Conservation (phyloP, 2,888 invertebrate species). For the Nowickia ferox region DNA sequence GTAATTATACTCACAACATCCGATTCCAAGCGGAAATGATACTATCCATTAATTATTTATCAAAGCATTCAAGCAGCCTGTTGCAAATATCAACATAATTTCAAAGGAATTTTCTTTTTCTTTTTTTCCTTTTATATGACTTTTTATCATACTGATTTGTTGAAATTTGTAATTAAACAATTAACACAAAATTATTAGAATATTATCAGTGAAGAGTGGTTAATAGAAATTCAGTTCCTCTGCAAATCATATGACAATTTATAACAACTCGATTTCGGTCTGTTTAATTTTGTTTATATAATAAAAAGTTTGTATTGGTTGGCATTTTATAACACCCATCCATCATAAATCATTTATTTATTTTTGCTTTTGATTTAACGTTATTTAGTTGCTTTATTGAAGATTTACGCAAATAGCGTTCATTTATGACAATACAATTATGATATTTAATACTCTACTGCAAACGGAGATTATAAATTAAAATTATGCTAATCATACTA, state of each 20-base stretch:
- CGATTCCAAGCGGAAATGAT: constrained; percentile 42
- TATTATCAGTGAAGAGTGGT: constrained; percentile 27
- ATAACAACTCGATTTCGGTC: background rate
- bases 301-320: constrained; percentile 9
- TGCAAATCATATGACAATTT: constrained; percentile 16
- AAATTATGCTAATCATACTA: too few species aligned
- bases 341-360: constrained; percentile 40
- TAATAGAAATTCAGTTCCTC: background rate
- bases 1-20: constrained; percentile 47
- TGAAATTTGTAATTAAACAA: constrained; percentile 51
- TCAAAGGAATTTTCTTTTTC: background rate
- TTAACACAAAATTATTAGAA: constrained; percentile 37
- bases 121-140: background rate
- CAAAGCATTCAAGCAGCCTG: background rate
- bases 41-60: background rate
- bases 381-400: constrained; percentile 40
- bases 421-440: background rate
- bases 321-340: constrained; percentile 20
- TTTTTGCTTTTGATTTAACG: constrained; percentile 38
- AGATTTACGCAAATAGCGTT: constrained; percentile 40
- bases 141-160: constrained; percentile 34
- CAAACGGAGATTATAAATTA: background rate
- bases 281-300: constrained; percentile 4
- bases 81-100: constrained; percentile 27
- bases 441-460: background rate